Evolutionary conservation across 2,888 invertebrate genomes (phyloP), one percentile per base, ranked within the genome.

Genomic region (Parnassius apollo): DNA sequence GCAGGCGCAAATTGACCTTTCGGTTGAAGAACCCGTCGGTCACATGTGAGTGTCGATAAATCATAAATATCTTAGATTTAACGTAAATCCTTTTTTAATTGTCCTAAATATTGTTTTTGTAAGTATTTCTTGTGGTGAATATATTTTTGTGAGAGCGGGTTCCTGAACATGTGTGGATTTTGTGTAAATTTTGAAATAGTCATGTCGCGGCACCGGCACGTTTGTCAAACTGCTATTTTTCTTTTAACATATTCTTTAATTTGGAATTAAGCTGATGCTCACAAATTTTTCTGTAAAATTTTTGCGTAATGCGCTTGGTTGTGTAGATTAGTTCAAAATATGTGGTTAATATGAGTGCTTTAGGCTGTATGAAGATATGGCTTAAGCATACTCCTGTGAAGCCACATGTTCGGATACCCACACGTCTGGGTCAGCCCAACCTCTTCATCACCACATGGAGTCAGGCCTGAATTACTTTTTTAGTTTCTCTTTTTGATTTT

Each of bases 11-110:
- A 91, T 89, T 92, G 92, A 93, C 94, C 95, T 95, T 95, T 95
- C 95, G 95, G 95, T 95, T 94, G 94, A 94, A 95, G 95, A 95
- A 94, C 95, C 95, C 96, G 95, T 95, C 95, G 95, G 95, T 95
- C 96, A 96, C 96, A 96, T 95, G 96, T 96, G 95, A 96, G 96
- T 96, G 95, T 93, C 91, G 91, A 91, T 92, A 91, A 91, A 91
- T 91, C 91, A 91, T 92, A 91, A 91, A 91, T 91, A 92, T 90
- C 85, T 83, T 85, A 85, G 80, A 92, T 91, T 92, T 91, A 88
- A 79, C 78, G 90, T 85, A 86, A 85, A 84, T 84, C 82, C 83
- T 74, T 81, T 83, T 79, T 80, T 79, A 83, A 84, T 85, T 83
- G 80, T 85, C 80, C 73, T 82, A 78, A 77, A 82, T 81, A 83